Percentiles rank a stretch among this genome's conserved stretches.
Evolutionary conservation across 2,113 vertebrate species (phyloP).

Genomic region (Pleuronectes platessa): DNA sequence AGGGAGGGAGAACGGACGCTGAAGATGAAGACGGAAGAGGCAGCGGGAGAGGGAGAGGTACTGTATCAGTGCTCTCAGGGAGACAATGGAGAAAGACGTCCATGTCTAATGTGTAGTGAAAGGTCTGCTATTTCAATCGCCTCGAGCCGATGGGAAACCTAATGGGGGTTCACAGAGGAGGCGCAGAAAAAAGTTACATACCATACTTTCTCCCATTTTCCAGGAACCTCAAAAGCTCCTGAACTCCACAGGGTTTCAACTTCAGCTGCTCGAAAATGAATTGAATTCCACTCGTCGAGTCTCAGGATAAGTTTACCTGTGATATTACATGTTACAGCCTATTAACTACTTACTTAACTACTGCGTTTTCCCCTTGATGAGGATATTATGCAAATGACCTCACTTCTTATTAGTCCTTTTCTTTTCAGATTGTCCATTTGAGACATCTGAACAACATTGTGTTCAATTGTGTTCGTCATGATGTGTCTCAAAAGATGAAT

Average conservation of each 20-base stretch:
- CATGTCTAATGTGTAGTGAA: constrained; percentile 27
- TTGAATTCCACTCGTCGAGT: neutral
- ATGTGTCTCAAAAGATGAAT: too few species aligned
- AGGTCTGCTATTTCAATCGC: constrained; percentile 44
- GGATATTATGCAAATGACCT: too few species aligned
- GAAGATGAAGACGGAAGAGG: constrained; percentile 56
- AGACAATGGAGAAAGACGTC: constrained; percentile 40
- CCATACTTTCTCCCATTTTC: constrained; percentile 18
- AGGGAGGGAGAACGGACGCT: constrained; percentile 22
- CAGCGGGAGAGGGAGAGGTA: constrained; percentile 20
- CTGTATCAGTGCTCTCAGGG: constrained; percentile 24
- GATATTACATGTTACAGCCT: too few species aligned
- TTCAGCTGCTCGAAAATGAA: neutral
- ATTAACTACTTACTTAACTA: too few species aligned
- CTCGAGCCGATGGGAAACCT: constrained; percentile 39
- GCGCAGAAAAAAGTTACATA: constrained; percentile 7
- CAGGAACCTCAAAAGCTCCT: neutral
- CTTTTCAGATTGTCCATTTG: too few species aligned
- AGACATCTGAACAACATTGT: too few species aligned
- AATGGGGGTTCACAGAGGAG: constrained; percentile 22
- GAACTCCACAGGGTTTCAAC: neutral
- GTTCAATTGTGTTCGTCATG: too few species aligned
- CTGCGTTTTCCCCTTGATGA: too few species aligned
- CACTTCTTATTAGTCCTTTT: too few species aligned
- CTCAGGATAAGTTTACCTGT: neutral